Base-by-base conservation (phyloP, 2,113 vertebrate genomes). In the Erythrocercus mccallii region DNA sequence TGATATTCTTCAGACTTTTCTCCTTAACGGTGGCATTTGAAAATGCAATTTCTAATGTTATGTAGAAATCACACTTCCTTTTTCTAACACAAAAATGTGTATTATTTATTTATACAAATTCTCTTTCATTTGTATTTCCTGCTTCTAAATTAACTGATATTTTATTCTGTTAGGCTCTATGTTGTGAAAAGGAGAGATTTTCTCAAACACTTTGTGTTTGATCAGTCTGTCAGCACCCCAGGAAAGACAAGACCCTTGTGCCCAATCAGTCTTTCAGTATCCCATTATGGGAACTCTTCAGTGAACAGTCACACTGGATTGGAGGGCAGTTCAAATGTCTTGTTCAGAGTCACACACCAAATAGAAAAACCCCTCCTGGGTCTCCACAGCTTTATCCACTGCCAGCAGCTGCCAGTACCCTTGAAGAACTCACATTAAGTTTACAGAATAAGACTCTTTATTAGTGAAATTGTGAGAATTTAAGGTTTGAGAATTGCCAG, bases 241-340 rank as follows among this genome's bases (percentile, higher is more conserved):
- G 47, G 53, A 68, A 81, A 53, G 33, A 16, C 24, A 58, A n/a
- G 53, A 60, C 13, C 20, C 38, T 35, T 74, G 53, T 38, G 13
- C n/a, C 20, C 2, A 2, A 38, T 23, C 23, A 53, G 16, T 8
- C 60, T 74, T 28, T 30, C 86, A 58, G 28, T 24, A 28, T 66
- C 4, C 38, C 20, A 11, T 45, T 58, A 53, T 24, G 28, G 9
- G 16, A 15, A 14, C 15, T 23, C 23, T 38, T 21, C 53, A 13
- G 7, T n/a, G 14, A 80, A 17, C 20, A 35, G 25, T 31, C 20
- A 28, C 45, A 38, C 33, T 51, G 19, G 16, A 8, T 25, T 10
- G 3, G 12, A 74, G 28, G 10, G 19, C 0, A 0, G 11, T 30
- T 81, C 53, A 28, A n/a, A 19, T 24, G 23, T 24, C 38, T 58